Evolutionary conservation across 2,888 invertebrate species (phyloP), one percentile per base, ranked within the genome.

Genomic region (Chymomyza caudatula): DNA sequence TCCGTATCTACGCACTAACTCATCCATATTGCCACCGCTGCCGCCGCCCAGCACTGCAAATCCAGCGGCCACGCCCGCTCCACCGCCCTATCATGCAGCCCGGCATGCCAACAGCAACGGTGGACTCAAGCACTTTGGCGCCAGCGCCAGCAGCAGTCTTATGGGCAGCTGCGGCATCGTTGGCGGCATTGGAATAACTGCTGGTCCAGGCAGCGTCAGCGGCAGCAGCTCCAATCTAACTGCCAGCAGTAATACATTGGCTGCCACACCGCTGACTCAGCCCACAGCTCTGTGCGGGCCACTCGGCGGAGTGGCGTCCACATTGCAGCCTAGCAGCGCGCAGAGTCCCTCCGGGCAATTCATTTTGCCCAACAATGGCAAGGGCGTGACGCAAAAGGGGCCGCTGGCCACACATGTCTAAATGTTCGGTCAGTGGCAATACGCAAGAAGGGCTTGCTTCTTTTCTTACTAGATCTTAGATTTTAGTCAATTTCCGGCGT

Each of bases 61-160:
- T 90, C 95, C 94, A 4, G 94, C 94, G 44, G 95, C 94, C 1
- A 96, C 95, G 44, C 96, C 95, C 19, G 95, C 95, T 55, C 95
- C 95, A 49, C 95, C 95, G 4, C 95, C 95, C 2, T 95, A 95
- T 87, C 93, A 93, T 81, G 88, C 89, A 52, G 82, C 89, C 6
- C 85, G 90, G 52, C 85, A 87, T 69, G 72, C 82, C 64, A 81
- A 85, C 67, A 79, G 78, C 67, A 89, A 88, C 60, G 87, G 86
- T 54, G 87, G 84, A 4, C 55, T 83, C 2, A 86, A 86, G 69
- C 86, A 82, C 23, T 87, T 78, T n/a, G 77, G 75, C 2, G 65
- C 62, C 60, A 69, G 54, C 13, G 68, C 67, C 15, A 63, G 75
- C 65, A 70, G 70, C 42, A 82, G 76, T 53, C 78, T 75, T 54